Evolutionary conservation across 2,797 vertebrate species (phyloP), one percentile per base, ranked within the genome.

Genomic region (Cryptoblepharus egeriae): DNA sequence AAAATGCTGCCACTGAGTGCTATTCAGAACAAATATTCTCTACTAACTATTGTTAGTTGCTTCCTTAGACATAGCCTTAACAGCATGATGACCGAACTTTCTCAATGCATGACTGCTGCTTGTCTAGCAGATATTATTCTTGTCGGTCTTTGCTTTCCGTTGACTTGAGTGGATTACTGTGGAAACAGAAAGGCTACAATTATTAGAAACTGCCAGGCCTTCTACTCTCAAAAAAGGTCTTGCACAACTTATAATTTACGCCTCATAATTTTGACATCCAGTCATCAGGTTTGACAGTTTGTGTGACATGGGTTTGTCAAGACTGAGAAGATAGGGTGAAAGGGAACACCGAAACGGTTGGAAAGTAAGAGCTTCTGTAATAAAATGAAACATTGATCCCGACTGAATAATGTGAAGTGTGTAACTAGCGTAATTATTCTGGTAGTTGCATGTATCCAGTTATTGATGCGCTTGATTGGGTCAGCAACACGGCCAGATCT

Each of bases 221-320:
- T 28, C 42, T 85, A 39, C 45, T 28, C 83, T 11, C 11, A 76
- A 63, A 85, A 67, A 82, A 81, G 57, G 69, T 77, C 85, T 74
- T 18, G 4, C 37, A 57, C 20, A 87, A 65, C 16, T 78, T 65
- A 49, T 80, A 81, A 87, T 89, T 88, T 90, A 60, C 63, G 88
- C 61, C 61, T 82, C 58, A 79, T 67, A 71, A 32, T 7, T 82
- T 57, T 89, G 84, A 82, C 64, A 92, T 20, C 24, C 85, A 67
- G 52, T 1, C 80, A 82, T 76, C 65, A 75, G 45, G 32, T 45
- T 58, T 69, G 57, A 75, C 78, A 30, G 11, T 82, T 85, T 35
- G 52, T 28, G 58, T 64, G 24, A 85, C 58, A 60, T 60, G 81
- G 39, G n/a, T 63, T 79, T 80, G 32, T 63, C 61, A 39, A 57